Conservation (phyloP, 2,113 vertebrate species). For the Electrona antarctica region DNA sequence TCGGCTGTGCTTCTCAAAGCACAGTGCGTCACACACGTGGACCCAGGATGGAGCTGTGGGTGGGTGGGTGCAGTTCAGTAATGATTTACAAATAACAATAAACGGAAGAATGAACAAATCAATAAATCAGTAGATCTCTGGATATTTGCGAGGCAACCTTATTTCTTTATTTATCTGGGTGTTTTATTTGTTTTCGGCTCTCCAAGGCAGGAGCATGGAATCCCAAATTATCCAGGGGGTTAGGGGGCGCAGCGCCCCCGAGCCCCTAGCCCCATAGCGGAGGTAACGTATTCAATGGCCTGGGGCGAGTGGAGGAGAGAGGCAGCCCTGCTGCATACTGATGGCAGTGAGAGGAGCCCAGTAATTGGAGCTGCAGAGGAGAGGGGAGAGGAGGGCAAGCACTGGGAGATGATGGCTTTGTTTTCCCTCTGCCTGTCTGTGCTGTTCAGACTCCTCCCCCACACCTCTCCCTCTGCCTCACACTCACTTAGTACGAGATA, state of each 20-base stretch:
- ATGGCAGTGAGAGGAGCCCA: conserved; percentile 77
- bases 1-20: not conserved
- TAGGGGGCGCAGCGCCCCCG: conserved; percentile 76
- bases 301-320: conserved; percentile 79
- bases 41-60: conserved; percentile 56
- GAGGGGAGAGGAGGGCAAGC: conserved; percentile 78
- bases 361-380: conserved; percentile 84
- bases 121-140: conserved; percentile 79
- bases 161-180: conserved; percentile 74
- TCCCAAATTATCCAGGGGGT: conserved; percentile 85
- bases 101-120: conserved; percentile 77
- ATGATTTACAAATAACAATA: conserved; percentile 77
- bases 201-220: conserved; percentile 77
- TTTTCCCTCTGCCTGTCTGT: conserved; percentile 80
- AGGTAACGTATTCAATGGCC: conserved; percentile 86
- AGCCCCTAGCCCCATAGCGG: conserved; percentile 80
- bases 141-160: conserved; percentile 69
- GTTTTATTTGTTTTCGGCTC: conserved; percentile 80
- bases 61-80: conserved; percentile 57
- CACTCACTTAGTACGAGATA: conserved; percentile 71
- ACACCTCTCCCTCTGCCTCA: conserved; percentile 51
- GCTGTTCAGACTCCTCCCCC: conserved; percentile 72
- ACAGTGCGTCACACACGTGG: conserved; percentile 10
- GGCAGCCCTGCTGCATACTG: conserved; percentile 83
- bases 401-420: conserved; percentile 82